Evolutionary conservation across 2,797 vertebrate genomes (phyloP).

Genomic region (Rhinophrynus dorsalis): DNA sequence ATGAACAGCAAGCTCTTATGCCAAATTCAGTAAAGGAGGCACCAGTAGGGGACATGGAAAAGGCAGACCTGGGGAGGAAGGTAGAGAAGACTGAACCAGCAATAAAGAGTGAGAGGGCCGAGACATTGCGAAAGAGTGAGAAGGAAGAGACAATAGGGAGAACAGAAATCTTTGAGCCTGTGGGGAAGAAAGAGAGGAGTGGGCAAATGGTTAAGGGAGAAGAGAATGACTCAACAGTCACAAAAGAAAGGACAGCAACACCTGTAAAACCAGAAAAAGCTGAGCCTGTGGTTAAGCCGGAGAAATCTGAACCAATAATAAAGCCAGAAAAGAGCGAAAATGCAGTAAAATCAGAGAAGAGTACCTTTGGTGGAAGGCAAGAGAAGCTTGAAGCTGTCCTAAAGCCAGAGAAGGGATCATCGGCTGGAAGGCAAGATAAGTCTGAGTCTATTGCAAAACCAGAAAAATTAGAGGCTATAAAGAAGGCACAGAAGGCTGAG

Average conservation of each 20-base stretch:
- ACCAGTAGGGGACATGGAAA: slow-evolving; percentile 4
- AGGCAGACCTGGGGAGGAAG: background rate
- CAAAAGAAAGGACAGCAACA: background rate
- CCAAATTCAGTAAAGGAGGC: slow-evolving; percentile 50
- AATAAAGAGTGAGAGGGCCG: background rate
- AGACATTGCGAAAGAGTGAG: background rate
- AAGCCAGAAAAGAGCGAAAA: slow-evolving; percentile 18
- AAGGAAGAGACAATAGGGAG: background rate
- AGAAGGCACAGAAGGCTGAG: slow-evolving; percentile 11
- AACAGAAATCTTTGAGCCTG: slow-evolving; percentile 7
- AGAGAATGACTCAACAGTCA: background rate
- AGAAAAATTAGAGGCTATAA: background rate
- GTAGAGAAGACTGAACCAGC: background rate
- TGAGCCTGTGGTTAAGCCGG: slow-evolving; percentile 37
- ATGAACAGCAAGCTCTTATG: slow-evolving; percentile 31
- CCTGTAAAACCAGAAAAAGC: slow-evolving; percentile 54
- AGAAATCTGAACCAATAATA: slow-evolving; percentile 49
- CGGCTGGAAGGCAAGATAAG: slow-evolving; percentile 26
- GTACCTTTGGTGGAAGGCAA: background rate
- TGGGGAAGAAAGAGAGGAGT: background rate
- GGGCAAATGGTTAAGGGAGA: background rate
- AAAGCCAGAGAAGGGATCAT: slow-evolving; percentile 23
- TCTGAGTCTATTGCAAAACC: slow-evolving; percentile 56
- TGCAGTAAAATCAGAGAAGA: slow-evolving; percentile 15
- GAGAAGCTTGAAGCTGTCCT: slow-evolving; percentile 7